Evolutionary conservation across 1,140 invertebrate species (phyloP), one percentile per base, ranked within the genome.

Genomic region (Atta cephalotes): DNA sequence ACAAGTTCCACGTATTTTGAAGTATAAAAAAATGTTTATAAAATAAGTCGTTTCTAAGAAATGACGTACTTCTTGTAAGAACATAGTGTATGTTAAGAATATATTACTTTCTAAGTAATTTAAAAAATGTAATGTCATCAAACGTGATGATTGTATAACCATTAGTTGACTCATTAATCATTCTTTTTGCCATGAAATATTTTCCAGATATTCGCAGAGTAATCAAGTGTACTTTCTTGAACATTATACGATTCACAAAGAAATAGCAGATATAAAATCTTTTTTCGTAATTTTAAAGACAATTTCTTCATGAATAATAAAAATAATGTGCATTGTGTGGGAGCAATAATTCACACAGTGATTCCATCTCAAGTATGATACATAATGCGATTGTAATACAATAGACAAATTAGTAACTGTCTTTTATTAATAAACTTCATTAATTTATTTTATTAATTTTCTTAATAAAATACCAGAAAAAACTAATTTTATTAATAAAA

Each of bases 71-170:
- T 53, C 49, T 71, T n/a, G 10, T 21, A 35, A 74, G 25, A 28
- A 10, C 5, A 74, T 21, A 25, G 5, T 3, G 39, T 0, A 9
- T 18, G 1, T 12, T n/a, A n/a, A 31, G 18, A 56, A 56, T 7
- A 16, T 51, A 16, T 49, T 16, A 74, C 21, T 72, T 72, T 74
- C 18, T 74, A 77, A 16, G 21, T 62, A 25, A 62, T 25, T 77
- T 25, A 60, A 76, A 58, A 76, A 74, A 35, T 58, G 2, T 60
- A n/a, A 28, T 14, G 2, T 45, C 1, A 62, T 60, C 12, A 6
- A 31, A 31, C 31, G 28, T 4, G 3, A 10, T 14, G 60, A 9
- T 78, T 28, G 31, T 14, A 1, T 78, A 65, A 65, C n/a, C 10
- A 21, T 12, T 1, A 6, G 56, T 58, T 25, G n/a, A n/a, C 56